Conservation (phyloP, 2,888 invertebrate species). For the Oligia fasciuncula region DNA sequence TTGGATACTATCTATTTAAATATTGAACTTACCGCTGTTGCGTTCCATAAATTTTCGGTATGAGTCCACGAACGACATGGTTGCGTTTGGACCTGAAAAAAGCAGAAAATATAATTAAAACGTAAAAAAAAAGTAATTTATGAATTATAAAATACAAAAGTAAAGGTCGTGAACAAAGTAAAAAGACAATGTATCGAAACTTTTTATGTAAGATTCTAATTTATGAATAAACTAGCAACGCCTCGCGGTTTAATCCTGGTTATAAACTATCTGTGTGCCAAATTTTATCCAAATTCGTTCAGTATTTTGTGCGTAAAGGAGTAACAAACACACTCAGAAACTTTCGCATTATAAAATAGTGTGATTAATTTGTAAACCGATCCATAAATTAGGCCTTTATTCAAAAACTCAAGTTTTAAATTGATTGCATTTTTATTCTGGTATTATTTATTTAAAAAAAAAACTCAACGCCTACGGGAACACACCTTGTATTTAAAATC, state of each 20-base stretch:
- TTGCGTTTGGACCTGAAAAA: conserved; percentile 71
- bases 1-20: background rate
- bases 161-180: too few relatives aligned
- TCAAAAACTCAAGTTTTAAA: background rate
- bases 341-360: too few relatives aligned
- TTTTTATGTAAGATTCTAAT: background rate
- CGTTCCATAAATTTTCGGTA: conserved; percentile 87
- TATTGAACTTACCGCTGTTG: conserved; percentile 83
- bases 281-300: too few relatives aligned
- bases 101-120: background rate
- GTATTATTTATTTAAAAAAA: background rate
- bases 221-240: background rate
- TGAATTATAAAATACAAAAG: background rate
- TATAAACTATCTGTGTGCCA: too few relatives aligned
- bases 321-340: too few relatives aligned
- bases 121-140: background rate
- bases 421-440: background rate
- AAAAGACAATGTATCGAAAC: too few relatives aligned
- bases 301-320: too few relatives aligned
- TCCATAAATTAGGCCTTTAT: background rate
- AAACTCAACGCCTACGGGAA: background rate
- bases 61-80: conserved; percentile 86
- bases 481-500: conserved; percentile 9
- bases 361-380: background rate
- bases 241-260: too few relatives aligned